phyloP scores from a whole-genome alignment of 64 coral and sea anemone species.

The Stichodactyla mertensii region DNA sequence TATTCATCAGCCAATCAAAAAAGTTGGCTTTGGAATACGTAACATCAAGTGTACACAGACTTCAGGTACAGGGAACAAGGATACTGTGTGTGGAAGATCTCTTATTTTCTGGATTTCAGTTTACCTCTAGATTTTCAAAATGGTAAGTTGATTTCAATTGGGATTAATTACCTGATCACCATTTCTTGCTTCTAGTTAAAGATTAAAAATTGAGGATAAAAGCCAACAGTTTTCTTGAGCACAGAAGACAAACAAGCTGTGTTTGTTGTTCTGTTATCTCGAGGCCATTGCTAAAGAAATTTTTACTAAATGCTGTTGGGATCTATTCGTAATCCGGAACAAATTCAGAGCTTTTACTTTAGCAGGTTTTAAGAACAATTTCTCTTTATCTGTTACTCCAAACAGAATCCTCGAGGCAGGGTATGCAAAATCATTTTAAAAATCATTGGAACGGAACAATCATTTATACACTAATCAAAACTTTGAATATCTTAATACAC shows the following conservation, averaged over 20 bases:
- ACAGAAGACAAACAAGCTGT: neutral
- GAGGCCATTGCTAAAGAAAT: neutral
- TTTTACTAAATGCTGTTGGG: neutral
- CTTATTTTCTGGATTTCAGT: neutral
- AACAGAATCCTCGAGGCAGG: neutral
- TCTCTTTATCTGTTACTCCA: neutral
- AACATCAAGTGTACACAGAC: neutral
- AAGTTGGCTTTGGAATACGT: neutral
- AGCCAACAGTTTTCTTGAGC: neutral
- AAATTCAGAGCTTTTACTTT: neutral
- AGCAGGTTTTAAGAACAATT: neutral
- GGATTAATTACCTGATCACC: neutral
- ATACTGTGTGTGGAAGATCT: neutral
- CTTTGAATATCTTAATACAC: neutral
- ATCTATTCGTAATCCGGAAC: neutral
- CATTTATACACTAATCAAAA: neutral
- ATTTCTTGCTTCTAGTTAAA: neutral
- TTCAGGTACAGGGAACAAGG: neutral
- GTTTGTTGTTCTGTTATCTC: neutral
- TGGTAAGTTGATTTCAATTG: neutral
- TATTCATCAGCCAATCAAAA: conserved; percentile 1
- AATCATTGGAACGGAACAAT: neutral
- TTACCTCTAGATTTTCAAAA: neutral
- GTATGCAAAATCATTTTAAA: neutral
- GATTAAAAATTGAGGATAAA: neutral